These are phyloP conservation scores for Dexiosoma caninum DNA, from an alignment of 2,888 invertebrate genomes.

Conservation along the genomic window DNA sequence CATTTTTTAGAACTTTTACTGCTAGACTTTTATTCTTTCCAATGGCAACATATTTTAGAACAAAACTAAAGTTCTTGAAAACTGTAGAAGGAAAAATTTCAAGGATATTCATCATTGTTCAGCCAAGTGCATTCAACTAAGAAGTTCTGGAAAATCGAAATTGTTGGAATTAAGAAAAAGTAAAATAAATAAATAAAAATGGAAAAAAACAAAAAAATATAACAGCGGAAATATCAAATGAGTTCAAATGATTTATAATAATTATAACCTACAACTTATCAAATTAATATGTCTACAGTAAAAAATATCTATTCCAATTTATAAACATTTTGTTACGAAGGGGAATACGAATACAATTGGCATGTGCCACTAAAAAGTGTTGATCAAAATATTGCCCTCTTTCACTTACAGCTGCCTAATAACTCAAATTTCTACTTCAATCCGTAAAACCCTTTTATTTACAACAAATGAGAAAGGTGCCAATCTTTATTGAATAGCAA, in stretches of 20 bases:
- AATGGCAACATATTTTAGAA: conserved; percentile 3
- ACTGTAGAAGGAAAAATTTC: conserved; percentile 66
- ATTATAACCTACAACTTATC: conserved; percentile 65
- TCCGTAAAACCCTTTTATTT: conserved; percentile 24
- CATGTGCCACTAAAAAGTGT: conserved; percentile 56
- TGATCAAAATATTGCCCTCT: background rate
- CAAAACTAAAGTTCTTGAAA: conserved; percentile 40
- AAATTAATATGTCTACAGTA: conserved; percentile 55
- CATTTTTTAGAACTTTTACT: conserved; percentile 28
- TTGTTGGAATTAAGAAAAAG: background rate
- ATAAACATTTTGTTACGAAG: background rate
- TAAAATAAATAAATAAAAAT: background rate
- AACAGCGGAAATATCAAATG: conserved; percentile 73
- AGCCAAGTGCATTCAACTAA: conserved; percentile 69
- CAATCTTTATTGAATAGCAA: conserved; percentile 11
- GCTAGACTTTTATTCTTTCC: conserved; percentile 39
- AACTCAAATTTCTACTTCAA: conserved; percentile 6
- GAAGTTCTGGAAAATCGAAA: conserved; percentile 47
- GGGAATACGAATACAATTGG: conserved; percentile 24
- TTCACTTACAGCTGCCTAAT: conserved; percentile 48
- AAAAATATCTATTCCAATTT: background rate
- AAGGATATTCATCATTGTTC: conserved; percentile 69
- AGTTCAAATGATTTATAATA: conserved; percentile 66
- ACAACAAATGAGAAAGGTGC: conserved; percentile 22
- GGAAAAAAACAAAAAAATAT: conserved; percentile 7